Conservation (phyloP, 92 coral and sea anemone genomes). For the Ricordea florida region DNA sequence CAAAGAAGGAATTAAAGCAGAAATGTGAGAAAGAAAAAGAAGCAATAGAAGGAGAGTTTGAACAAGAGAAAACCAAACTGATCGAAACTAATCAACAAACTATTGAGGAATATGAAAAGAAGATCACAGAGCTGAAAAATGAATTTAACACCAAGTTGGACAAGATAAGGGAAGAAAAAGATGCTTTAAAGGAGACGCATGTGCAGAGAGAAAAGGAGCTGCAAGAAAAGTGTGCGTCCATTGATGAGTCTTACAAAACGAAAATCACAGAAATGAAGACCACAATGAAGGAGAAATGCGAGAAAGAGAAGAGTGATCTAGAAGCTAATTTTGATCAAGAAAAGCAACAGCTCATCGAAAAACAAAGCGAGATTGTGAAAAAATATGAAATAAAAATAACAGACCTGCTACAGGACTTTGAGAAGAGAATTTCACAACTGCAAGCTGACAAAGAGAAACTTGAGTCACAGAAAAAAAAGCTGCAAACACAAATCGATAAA, state of each 20-base stretch:
- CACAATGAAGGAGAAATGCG: slow-evolving; percentile 17
- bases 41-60: slow-evolving; percentile 10
- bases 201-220: slow-evolving; percentile 11
- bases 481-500: slow-evolving; percentile 36
- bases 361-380: slow-evolving; percentile 32
- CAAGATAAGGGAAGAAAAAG: slow-evolving; percentile 24
- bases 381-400: slow-evolving; percentile 25
- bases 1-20: slow-evolving; percentile 23
- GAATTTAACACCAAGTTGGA: slow-evolving; percentile 37
- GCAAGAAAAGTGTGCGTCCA: not conserved
- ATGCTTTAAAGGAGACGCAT: not conserved
- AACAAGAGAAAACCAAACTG: slow-evolving; percentile 11
- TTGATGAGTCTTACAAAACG: slow-evolving; percentile 4
- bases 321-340: slow-evolving; percentile 34
- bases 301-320: slow-evolving; percentile 23
- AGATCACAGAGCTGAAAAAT: slow-evolving; percentile 25
- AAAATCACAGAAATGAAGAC: slow-evolving; percentile 19
- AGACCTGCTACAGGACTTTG: slow-evolving; percentile 47
- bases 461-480: slow-evolving; percentile 35
- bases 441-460: slow-evolving; percentile 17
- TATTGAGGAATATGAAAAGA: not conserved
- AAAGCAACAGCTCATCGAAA: slow-evolving; percentile 22
- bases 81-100: slow-evolving; percentile 12
- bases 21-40: slow-evolving; percentile 34
- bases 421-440: slow-evolving; percentile 32